Evolutionary conservation across 2,113 vertebrate genomes (phyloP).

Genomic region (Mionectes macconnelli): DNA sequence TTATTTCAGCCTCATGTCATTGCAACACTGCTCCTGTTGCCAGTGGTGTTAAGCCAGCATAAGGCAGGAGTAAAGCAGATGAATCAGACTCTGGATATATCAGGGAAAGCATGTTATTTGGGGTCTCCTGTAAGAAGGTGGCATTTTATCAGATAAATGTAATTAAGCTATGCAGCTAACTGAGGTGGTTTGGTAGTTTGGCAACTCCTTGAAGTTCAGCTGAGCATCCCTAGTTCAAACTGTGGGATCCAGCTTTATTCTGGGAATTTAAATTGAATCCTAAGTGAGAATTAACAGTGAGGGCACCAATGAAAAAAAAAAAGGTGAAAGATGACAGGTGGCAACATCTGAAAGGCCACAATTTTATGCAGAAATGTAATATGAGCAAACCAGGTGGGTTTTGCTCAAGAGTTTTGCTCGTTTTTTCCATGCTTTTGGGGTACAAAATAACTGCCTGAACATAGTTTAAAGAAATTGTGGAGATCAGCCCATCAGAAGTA

Average conservation of each 20-base stretch:
- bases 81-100: background rate
- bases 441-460: background rate
- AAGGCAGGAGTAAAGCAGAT: constrained; percentile 17
- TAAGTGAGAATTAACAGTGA: background rate
- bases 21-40: background rate
- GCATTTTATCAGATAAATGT: constrained; percentile 57
- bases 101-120: constrained; percentile 49
- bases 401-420: background rate
- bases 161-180: constrained; percentile 19
- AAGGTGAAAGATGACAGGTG: background rate
- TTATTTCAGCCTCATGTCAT: background rate
- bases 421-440: background rate
- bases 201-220: background rate
- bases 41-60: background rate
- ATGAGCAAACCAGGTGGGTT: background rate
- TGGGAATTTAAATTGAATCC: background rate
- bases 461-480: constrained; percentile 9
- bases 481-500: background rate
- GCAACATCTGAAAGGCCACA: background rate
- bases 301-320: background rate
- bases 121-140: constrained; percentile 30
- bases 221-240: background rate
- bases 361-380: background rate
- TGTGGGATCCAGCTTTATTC: background rate
- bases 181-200: background rate